Evolutionary conservation across 2,797 vertebrate genomes (phyloP), one percentile per base, ranked within the genome.

Genomic region (Microchirus variegatus): DNA sequence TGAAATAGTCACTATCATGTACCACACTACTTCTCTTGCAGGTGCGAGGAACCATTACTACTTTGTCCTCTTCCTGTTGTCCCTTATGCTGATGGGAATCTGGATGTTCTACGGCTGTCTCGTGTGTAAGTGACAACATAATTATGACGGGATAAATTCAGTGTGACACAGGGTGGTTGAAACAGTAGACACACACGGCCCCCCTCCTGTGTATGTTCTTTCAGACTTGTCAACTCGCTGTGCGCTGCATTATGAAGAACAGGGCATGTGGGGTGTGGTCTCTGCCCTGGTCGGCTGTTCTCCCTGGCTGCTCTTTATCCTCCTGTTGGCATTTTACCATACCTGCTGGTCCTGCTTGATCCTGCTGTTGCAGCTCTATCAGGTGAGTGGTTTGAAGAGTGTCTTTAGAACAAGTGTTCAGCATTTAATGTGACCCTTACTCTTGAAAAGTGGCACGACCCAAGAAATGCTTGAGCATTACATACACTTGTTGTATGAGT

Each of bases 41-140:
- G 97, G 96, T 60, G 86, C 93, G 44, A 95, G 96, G 81, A 99
- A 99, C 85, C 96, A 99, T 81, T 88, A 81, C 66, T 96, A 92
- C 86, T 99, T 95, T 67, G 54, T 99, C 15, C 80, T 95, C 43
- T 97, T 99, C 59, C 90, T 99, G 55, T 31, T 89, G 47, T 94
- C 93, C 48, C 81, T 99, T 11, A 46, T 80, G 0, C 0, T 94
- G 53, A 88, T 94, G 36, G 83, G 93, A 68, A 64, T 65, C 63
- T 97, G 95, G 93, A 91, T 95, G 88, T 88, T 96, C 50, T 95
- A 95, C 63, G 94, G 93, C 52, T 92, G 92, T 73, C 64, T 95
- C 16, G 13, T 73, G 16, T 96, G 98, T 99, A 93, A 90, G 97
- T 96, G 35, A 19, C 5, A 6, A 0, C 0, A 13, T 40, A n/a